A percentile compares a stretch with the other conserved stretches of the same genome.
These are phyloP conservation scores for Phyllopteryx taeniolatus DNA, from an alignment of 2,113 vertebrate species.

Conservation along the genomic window DNA sequence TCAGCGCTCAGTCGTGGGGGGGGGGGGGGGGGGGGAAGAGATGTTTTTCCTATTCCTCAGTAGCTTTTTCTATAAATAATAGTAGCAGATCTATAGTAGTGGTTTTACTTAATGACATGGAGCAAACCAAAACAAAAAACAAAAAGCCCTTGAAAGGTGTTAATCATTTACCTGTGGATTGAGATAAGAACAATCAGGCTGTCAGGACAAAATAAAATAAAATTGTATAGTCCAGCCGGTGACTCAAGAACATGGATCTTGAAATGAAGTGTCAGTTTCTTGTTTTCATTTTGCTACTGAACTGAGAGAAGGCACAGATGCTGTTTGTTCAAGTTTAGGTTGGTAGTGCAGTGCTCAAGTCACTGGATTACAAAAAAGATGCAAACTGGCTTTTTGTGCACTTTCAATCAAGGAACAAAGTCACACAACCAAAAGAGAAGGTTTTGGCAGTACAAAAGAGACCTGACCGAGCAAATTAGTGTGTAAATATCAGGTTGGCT, in stretches of 20 bases:
- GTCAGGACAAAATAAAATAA: constrained; percentile 7
- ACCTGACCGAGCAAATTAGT: constrained; percentile 11
- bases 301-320: constrained; percentile 24
- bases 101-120: constrained; percentile 34
- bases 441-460: constrained; percentile 22
- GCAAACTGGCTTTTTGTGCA: constrained; percentile 39
- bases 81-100: constrained; percentile 36
- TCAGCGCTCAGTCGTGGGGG: constrained; percentile 16
- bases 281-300: background rate
- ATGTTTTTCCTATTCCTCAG: constrained; percentile 17
- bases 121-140: background rate
- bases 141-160: constrained; percentile 5
- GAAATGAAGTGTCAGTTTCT: constrained; percentile 3
- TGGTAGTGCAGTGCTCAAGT: constrained; percentile 27
- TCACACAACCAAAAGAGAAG: background rate
- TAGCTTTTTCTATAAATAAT: constrained; percentile 26
- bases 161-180: constrained; percentile 3
- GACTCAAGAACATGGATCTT: constrained; percentile 15
- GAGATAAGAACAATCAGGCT: constrained; percentile 10
- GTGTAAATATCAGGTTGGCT: constrained; percentile 5
- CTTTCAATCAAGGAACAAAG: constrained; percentile 7
- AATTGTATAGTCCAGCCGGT: background rate
- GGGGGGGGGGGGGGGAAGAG: background rate
- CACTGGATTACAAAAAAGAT: background rate
- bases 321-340: constrained; percentile 37